A percentile compares a stretch with the other conserved stretches of the same genome.
phyloP scores from a whole-genome alignment of 2,888 invertebrate species.

The Tortrix viridana region DNA sequence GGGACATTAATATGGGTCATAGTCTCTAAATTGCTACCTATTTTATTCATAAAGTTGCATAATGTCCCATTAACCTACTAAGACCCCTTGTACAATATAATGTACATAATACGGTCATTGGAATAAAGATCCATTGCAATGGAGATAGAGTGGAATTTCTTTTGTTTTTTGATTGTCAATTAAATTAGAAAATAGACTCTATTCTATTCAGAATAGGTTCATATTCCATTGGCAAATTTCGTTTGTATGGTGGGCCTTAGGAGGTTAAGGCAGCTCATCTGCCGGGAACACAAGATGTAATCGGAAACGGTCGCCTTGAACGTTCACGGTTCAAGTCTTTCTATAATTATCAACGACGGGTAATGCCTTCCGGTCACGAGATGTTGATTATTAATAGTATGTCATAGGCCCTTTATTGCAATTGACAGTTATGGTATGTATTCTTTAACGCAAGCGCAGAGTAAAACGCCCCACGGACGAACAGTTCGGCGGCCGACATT shows the following conservation, averaged over 20 bases:
- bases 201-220: too few species aligned
- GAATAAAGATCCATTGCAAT: too few species aligned
- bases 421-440: background rate
- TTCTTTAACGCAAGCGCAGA: too few species aligned
- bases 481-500: too few species aligned
- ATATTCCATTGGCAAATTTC: too few species aligned
- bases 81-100: too few species aligned
- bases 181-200: too few species aligned
- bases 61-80: conserved; percentile 11
- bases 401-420: conserved; percentile 8
- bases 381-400: conserved; percentile 23
- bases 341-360: conserved; percentile 21
- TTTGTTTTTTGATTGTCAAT: too few species aligned
- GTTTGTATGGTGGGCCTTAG: too few species aligned
- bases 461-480: too few species aligned
- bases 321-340: conserved; percentile 32
- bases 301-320: conserved; percentile 32
- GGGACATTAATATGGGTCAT: background rate
- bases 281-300: conserved; percentile 16
- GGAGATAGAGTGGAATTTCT: too few species aligned
- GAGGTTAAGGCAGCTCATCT: conserved; percentile 10
- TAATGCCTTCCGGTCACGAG: conserved; percentile 37
- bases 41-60: conserved; percentile 19
- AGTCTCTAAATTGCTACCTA: conserved; percentile 2
- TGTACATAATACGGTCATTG: too few species aligned